A percentile compares a stretch with the other conserved stretches of the same genome.
These are phyloP conservation scores for Oncorhynchus masou DNA, from an alignment of 2,113 vertebrate genomes.

Conservation along the genomic window DNA sequence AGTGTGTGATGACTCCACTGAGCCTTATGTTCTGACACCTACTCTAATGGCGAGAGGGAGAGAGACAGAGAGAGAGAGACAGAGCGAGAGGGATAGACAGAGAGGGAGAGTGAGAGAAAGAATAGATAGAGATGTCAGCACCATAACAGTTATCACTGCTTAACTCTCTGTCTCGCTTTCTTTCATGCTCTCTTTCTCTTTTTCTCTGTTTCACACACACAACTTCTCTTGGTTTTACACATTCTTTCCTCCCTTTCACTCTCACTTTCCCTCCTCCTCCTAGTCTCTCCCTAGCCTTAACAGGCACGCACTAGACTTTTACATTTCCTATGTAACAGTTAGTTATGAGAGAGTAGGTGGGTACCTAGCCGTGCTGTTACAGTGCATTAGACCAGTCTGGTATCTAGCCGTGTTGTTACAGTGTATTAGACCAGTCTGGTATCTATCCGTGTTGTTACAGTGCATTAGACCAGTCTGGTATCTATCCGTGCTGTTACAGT, in stretches of 20 bases:
- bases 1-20: constrained; percentile 11
- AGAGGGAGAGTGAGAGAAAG: too few species aligned
- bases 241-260: neutral
- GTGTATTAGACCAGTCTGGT: too few species aligned
- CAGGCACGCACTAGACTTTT: too few species aligned
- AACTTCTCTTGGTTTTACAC: neutral
- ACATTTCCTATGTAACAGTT: neutral
- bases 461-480: neutral
- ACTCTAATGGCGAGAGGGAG: neutral
- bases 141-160: neutral
- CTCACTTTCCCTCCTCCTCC: neutral
- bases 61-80: constrained; percentile 10
- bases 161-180: neutral
- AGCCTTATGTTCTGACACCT: neutral
- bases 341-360: neutral
- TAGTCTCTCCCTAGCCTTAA: neutral
- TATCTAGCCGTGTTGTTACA: neutral
- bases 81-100: neutral
- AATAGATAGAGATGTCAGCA: too few species aligned
- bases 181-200: neutral
- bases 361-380: neutral
- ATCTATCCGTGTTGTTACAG: neutral
- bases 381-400: too few species aligned
- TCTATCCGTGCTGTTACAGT: neutral
- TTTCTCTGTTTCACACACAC: neutral